These are phyloP conservation scores for Salmo trutta DNA, from an alignment of 2,797 vertebrate genomes.

Conservation along the genomic window DNA sequence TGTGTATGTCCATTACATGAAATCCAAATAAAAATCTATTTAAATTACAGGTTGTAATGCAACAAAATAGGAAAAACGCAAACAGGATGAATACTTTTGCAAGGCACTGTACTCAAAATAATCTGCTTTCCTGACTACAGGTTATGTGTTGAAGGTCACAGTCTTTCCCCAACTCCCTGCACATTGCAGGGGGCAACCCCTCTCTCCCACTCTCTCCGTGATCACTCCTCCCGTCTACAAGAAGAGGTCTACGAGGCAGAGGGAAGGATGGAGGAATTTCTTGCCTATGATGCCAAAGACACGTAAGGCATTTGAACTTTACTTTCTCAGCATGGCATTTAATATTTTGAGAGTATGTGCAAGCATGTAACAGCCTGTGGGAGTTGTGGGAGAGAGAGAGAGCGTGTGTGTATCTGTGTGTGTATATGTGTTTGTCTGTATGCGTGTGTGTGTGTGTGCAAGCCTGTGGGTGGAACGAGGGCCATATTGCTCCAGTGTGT, in stretches of 20 bases:
- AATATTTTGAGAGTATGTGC: neutral
- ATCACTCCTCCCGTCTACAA: slow-evolving; percentile 58
- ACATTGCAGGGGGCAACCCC: slow-evolving; percentile 39
- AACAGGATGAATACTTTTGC: too few species aligned
- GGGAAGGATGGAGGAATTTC: slow-evolving; percentile 84
- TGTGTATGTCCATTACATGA: too few species aligned
- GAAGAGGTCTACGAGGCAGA: slow-evolving; percentile 82
- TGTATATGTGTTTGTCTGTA: neutral
- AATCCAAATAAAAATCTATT: too few species aligned
- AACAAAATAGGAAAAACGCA: too few species aligned
- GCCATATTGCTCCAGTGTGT: neutral
- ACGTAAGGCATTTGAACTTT: slow-evolving; percentile 65
- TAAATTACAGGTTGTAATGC: too few species aligned
- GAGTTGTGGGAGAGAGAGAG: too few species aligned
- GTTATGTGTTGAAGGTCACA: slow-evolving; percentile 76
- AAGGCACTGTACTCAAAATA: neutral
- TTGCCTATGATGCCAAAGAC: slow-evolving; percentile 81
- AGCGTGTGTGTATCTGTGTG: neutral
- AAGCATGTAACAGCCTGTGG: neutral
- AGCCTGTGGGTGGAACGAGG: neutral
- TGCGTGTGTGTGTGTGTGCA: neutral
- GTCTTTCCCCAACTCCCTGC: slow-evolving; percentile 60
- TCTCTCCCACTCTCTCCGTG: slow-evolving; percentile 21
- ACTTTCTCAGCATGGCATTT: neutral
- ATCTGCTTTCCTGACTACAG: slow-evolving; percentile 50